A percentile compares a stretch with the other conserved stretches of the same genome.
phyloP scores from a whole-genome alignment of 2,113 vertebrate species.

The Myrmophylax atrothorax region DNA sequence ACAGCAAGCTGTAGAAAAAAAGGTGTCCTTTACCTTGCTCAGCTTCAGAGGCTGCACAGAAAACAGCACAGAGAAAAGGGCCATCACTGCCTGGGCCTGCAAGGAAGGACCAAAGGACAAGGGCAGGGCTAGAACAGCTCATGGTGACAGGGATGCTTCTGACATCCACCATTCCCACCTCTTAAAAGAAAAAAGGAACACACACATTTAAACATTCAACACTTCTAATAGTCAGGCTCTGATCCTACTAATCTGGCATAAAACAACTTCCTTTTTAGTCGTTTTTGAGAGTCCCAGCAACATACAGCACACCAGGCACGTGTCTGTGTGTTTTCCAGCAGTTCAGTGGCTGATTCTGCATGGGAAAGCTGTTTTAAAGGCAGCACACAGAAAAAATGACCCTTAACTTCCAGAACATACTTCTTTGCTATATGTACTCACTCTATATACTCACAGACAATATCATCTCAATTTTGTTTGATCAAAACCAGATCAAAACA shows the following conservation, averaged over 20 bases:
- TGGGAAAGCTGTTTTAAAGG: background rate
- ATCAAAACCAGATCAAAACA: background rate
- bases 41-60: background rate
- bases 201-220: background rate
- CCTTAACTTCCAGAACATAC: background rate
- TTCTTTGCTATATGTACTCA: background rate
- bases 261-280: background rate
- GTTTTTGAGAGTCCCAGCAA: background rate
- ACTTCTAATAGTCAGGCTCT: background rate
- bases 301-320: background rate
- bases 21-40: rapidly evolving
- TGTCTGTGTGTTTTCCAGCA: background rate
- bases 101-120: background rate
- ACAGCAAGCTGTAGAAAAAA: background rate
- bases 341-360: rapidly evolving
- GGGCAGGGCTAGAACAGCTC: background rate
- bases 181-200: background rate
- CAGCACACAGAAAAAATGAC: background rate
- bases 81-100: too few relatives aligned
- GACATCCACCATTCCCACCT: background rate
- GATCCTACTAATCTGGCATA: background rate
- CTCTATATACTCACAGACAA: background rate
- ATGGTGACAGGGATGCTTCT: background rate
- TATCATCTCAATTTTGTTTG: background rate
- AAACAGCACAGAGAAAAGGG: background rate